Conservation (phyloP, 2,888 invertebrate species). For the Cantharis rufa region DNA sequence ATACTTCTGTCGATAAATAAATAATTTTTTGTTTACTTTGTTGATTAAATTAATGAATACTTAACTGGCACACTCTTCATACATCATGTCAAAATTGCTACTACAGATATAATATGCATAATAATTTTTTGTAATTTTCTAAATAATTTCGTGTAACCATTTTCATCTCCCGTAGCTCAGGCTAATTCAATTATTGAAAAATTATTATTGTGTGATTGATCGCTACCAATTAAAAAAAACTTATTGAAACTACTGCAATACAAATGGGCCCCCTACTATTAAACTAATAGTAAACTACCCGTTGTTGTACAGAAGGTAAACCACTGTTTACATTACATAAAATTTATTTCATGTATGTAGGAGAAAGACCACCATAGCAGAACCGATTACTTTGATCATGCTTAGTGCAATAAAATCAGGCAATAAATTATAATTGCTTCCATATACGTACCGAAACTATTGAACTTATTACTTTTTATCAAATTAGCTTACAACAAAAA, state of each 20-base stretch:
- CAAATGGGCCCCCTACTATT: conserved; percentile 13
- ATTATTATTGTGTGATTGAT: neutral
- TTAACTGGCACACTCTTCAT: neutral
- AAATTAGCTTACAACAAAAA: neutral
- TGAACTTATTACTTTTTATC: neutral
- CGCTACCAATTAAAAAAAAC: neutral
- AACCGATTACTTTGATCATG: conserved; percentile 7
- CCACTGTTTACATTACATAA: conserved; percentile 10
- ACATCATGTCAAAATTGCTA: neutral
- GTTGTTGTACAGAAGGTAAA: conserved; percentile 16
- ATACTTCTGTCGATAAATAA: neutral
- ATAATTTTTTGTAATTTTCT: neutral
- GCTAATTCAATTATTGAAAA: neutral
- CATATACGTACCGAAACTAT: neutral
- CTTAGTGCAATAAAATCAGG: conserved; percentile 12
- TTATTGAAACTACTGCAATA: conserved; percentile 12
- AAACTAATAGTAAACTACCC: conserved; percentile 15
- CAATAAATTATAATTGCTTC: conserved; percentile 6
- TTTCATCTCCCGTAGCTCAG: neutral
- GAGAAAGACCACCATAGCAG: conserved; percentile 13
- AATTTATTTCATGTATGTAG: neutral
- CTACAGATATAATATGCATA: neutral
- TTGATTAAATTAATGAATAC: neutral
- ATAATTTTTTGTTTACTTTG: neutral
- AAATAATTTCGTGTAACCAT: neutral